Evolutionary conservation across 2,888 invertebrate genomes (phyloP).

Genomic region (Agrochola circellaris): DNA sequence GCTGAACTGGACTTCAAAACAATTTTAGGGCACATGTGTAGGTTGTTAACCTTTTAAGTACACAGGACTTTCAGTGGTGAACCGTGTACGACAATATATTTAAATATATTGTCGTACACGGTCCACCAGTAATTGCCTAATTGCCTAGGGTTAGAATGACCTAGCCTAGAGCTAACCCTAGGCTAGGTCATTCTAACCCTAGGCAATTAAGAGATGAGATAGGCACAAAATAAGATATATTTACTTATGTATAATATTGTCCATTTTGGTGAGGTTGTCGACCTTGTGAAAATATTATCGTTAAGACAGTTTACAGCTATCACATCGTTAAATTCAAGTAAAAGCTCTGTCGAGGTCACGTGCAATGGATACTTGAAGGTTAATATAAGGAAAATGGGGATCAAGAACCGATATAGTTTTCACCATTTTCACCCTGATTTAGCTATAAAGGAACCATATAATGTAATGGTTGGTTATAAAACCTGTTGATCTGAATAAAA

Average conservation of each 20-base stretch:
- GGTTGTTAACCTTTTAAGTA: conserved; percentile 34
- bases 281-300: conserved; percentile 52
- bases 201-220: conserved; percentile 24
- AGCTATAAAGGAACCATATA: conserved; percentile 5
- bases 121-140: background rate
- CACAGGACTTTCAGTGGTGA: background rate
- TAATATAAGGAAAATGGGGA: conserved; percentile 29
- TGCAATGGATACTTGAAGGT: conserved; percentile 47
- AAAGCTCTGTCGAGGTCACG: conserved; percentile 39
- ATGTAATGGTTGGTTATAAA: conserved; percentile 26
- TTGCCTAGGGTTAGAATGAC: too few relatives aligned
- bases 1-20: conserved; percentile 22
- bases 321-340: conserved; percentile 59
- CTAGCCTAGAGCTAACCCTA: too few relatives aligned
- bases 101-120: conserved; percentile 21
- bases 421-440: conserved; percentile 21
- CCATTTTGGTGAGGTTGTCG: conserved; percentile 21
- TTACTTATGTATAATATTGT: background rate
- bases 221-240: background rate
- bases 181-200: background rate
- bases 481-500: conserved; percentile 24
- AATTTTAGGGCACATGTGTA: conserved; percentile 20
- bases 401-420: conserved; percentile 28
- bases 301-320: conserved; percentile 55
- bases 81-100: conserved; percentile 19